Base-by-base conservation (phyloP, 2,113 vertebrate species). In the Uropsilus gracilis region DNA sequence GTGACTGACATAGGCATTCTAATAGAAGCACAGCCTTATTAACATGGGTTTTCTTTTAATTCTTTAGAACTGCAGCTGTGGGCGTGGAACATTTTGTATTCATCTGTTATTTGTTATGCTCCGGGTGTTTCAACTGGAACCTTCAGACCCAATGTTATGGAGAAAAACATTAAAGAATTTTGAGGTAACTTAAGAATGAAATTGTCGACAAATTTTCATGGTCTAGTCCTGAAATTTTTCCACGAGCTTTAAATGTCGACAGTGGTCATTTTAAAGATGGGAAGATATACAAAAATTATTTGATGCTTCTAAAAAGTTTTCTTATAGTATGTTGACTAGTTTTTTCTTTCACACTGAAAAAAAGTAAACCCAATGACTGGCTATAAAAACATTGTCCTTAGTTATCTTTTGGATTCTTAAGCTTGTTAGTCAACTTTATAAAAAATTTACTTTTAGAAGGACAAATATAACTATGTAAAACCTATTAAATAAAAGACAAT, bases 51-150 rank as follows among this genome's bases (percentile, higher is more conserved):
- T 86, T 94, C 9, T 95, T 96, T 59, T 84, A 98, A 98, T 44
- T 90, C 96, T 94, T 59, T 89, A 99, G 99, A 99, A 99, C 13
- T 99, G 99, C 94, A 99, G 99, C 97, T 99, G 99, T n/a, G 99
- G 98, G n/a, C 98, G 99, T 75, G 99, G 99, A 22, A 98, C 98
- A 0, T 99, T 99, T 96, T 99, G 99, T 95, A 99, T 99, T 97
- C 99, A 99, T 95, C 98, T 99, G 46, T 97, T 99, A 10, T 99
- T 99, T 94, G 99, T 99, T 94, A 99, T 99, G 99, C 97, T 99
- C 61, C 96, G 99, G 11, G 99, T 99, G 5, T 99, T 99, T 96
- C 99, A 99, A 89, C 98, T 99, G 91, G 98, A 99, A 96, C 97
- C 99, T 18, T 98, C 99, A 8, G 99, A 99, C 77, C 98, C 99